phyloP scores from a whole-genome alignment of 2,113 vertebrate species.

The Malurus alboscapulatus region DNA sequence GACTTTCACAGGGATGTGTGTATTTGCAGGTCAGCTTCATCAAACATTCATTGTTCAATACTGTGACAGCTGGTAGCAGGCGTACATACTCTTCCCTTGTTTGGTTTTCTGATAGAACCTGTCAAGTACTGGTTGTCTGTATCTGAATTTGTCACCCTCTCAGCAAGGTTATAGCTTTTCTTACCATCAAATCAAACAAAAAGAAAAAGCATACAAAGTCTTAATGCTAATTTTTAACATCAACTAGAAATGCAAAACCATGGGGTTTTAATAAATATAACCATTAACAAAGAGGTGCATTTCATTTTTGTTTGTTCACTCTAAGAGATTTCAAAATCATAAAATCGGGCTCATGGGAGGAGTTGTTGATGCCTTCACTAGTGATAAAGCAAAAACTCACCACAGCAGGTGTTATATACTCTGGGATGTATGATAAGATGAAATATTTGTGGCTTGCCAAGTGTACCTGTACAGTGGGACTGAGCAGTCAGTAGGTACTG shows the following conservation, averaged over 20 bases:
- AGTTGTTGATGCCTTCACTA: background rate
- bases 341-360: background rate
- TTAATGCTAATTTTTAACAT: conserved; percentile 14
- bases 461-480: background rate
- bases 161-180: conserved; percentile 66
- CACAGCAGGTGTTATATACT: background rate
- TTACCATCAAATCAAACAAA: conserved; percentile 62
- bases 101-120: conserved; percentile 79
- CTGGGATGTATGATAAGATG: background rate
- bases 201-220: background rate
- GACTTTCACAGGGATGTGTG: conserved; percentile 65
- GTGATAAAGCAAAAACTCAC: background rate
- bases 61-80: conserved; percentile 71
- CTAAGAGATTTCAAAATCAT: background rate
- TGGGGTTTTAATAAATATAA: background rate
- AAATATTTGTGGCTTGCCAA: background rate
- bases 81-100: conserved; percentile 65
- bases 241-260: background rate
- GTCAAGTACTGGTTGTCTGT: conserved; percentile 74
- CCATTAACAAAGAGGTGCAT: background rate
- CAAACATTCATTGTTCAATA: conserved; percentile 80
- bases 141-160: conserved; percentile 73
- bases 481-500: background rate
- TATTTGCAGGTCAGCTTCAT: conserved; percentile 77
- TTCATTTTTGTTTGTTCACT: background rate